phyloP scores from a whole-genome alignment of 2,113 vertebrate species.

The Mobula birostris region DNA sequence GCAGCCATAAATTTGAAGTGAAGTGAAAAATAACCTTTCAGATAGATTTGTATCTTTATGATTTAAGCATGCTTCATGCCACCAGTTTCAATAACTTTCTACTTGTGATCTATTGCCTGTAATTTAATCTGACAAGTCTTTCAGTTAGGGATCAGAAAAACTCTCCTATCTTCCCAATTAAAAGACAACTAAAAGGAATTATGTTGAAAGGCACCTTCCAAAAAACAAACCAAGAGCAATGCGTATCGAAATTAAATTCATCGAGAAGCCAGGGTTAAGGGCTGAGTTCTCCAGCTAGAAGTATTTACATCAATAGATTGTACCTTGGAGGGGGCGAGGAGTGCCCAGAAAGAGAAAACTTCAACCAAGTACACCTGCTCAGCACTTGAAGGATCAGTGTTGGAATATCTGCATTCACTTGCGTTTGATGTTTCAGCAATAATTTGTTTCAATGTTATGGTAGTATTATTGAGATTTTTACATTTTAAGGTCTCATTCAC shows the following conservation, averaged over 20 bases:
- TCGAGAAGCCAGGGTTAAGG: neutral
- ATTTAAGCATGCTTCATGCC: neutral
- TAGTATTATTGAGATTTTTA: neutral
- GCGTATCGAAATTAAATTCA: neutral
- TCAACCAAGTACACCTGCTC: neutral
- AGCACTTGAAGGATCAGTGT: neutral
- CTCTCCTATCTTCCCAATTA: neutral
- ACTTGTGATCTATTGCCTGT: neutral
- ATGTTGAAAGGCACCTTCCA: neutral
- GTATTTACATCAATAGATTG: neutral
- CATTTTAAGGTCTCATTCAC: neutral
- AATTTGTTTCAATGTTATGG: neutral
- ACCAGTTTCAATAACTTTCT: neutral
- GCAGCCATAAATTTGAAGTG: neutral
- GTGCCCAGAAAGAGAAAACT: neutral
- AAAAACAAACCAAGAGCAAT: conserved; percentile 11
- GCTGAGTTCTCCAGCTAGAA: neutral
- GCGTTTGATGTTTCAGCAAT: neutral
- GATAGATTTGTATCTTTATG: neutral
- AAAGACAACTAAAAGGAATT: neutral
- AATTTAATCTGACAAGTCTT: neutral
- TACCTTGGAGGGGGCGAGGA: no score
- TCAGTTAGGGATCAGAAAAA: neutral
- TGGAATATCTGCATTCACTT: neutral
- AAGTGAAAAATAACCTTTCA: neutral